phyloP scores from a whole-genome alignment of 2,797 vertebrate genomes.

The Notolabrus celidotus region DNA sequence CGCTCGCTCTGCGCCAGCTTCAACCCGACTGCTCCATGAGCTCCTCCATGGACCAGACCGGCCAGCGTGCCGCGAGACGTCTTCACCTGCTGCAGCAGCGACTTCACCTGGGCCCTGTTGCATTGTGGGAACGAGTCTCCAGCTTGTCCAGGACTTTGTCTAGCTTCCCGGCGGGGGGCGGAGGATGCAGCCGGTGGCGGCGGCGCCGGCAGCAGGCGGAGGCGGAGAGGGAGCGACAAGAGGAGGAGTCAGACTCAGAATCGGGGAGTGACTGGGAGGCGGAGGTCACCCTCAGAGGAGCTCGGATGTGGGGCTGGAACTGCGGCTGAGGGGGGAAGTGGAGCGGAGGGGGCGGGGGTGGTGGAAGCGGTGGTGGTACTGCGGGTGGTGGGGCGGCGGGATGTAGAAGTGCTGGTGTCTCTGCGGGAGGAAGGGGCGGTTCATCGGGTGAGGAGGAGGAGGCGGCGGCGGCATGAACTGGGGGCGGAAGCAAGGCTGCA shows the following conservation, averaged over 20 bases:
- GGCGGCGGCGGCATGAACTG: constrained; percentile 30
- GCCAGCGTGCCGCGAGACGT: constrained; percentile 91
- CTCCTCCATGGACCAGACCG: constrained; percentile 92
- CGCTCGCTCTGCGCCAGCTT: constrained; percentile 79
- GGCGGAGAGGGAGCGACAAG: constrained; percentile 28
- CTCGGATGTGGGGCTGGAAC: constrained; percentile 22
- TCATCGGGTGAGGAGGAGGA: constrained; percentile 22
- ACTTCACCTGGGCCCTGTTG: constrained; percentile 89
- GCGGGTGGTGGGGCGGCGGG: constrained; percentile 15
- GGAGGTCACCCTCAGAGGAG: constrained; percentile 27
- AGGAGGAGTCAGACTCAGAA: too few relatives aligned
- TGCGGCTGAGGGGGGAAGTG: not conserved
- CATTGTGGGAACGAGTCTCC: constrained; percentile 87
- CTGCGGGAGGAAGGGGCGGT: constrained; percentile 32
- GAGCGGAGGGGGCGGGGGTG: not conserved
- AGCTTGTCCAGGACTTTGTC: constrained; percentile 93
- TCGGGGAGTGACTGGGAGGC: constrained; percentile 46
- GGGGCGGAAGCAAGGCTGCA: constrained; percentile 41
- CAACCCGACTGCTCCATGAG: constrained; percentile 88
- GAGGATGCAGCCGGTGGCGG: constrained; percentile 29
- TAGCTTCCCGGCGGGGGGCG: constrained; percentile 84
- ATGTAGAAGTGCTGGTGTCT: constrained; percentile 33
- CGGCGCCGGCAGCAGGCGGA: constrained; percentile 22
- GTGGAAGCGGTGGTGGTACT: constrained; percentile 21
- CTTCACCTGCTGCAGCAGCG: constrained; percentile 94